Conservation (phyloP, 2,888 invertebrate genomes). For the Nebria salina region DNA sequence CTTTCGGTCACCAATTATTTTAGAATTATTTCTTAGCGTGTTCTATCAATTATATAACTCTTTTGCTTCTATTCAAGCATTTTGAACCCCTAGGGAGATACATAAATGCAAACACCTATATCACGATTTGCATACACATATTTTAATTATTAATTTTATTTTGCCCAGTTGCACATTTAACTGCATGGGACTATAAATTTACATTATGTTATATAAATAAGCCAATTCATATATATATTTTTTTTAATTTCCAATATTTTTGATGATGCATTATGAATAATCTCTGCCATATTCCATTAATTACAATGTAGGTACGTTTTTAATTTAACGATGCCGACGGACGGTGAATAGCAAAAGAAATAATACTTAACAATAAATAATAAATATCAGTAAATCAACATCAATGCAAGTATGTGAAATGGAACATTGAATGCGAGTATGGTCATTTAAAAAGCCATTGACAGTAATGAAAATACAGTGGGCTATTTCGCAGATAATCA, state of each 20-base stretch:
- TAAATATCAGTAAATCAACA: slow-evolving; percentile 1
- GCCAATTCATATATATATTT: too few relatives aligned
- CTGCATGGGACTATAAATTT: too few relatives aligned
- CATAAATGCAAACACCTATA: not conserved
- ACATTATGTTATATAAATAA: too few relatives aligned
- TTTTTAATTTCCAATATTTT: too few relatives aligned
- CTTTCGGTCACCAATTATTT: not conserved
- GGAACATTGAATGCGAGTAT: not conserved
- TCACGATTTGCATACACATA: not conserved
- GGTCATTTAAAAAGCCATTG: not conserved
- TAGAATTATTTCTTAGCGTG: not conserved
- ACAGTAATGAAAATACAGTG: slow-evolving; percentile 11
- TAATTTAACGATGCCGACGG: not conserved
- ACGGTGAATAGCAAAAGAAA: not conserved
- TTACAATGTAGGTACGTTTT: not conserved
- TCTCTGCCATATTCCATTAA: not conserved
- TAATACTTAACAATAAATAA: not conserved
- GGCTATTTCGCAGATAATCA: slow-evolving; percentile 12
- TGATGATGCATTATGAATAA: not conserved
- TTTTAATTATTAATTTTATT: too few relatives aligned
- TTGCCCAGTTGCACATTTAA: too few relatives aligned
- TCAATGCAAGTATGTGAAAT: not conserved
- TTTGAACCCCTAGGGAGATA: not conserved
- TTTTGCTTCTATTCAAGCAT: not conserved
- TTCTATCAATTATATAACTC: not conserved